Conservation (phyloP, 1,140 invertebrate species). For the Pachyrhynchus sulphureomaculatus region DNA sequence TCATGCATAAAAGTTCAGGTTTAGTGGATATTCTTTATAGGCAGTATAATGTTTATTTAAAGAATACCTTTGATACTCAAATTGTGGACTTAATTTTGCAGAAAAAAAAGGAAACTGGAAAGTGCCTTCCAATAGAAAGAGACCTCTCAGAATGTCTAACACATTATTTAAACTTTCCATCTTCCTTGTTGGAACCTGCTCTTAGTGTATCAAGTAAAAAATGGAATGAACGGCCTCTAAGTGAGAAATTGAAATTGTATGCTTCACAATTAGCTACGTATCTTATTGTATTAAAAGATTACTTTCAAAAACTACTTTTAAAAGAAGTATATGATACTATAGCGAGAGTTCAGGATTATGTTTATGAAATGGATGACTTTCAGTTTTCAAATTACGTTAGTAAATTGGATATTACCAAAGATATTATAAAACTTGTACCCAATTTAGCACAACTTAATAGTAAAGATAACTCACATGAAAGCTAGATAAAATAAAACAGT, state of each 20-base stretch:
- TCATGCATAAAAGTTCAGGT: slow-evolving; percentile 27
- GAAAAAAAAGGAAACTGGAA: slow-evolving; percentile 25
- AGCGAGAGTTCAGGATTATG: slow-evolving; percentile 23
- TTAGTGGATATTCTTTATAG: slow-evolving; percentile 29
- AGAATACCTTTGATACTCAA: slow-evolving; percentile 35
- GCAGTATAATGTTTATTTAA: slow-evolving; percentile 24
- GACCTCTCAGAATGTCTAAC: slow-evolving; percentile 25
- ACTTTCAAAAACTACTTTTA: slow-evolving; percentile 23
- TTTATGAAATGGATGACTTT: slow-evolving; percentile 24
- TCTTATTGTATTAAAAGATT: slow-evolving; percentile 28
- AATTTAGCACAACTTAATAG: neutral
- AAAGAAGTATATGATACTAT: slow-evolving; percentile 25
- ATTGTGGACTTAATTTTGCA: slow-evolving; percentile 31
- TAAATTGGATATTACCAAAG: slow-evolving; percentile 19
- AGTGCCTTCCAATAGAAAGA: slow-evolving; percentile 1
- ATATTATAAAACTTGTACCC: slow-evolving; percentile 27
- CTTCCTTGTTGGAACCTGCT: slow-evolving; percentile 21
- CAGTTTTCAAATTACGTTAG: slow-evolving; percentile 20
- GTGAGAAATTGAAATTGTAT: slow-evolving; percentile 25
- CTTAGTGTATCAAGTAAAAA: slow-evolving; percentile 6
- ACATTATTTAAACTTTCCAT: slow-evolving; percentile 32
- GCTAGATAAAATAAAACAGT: too few relatives aligned
- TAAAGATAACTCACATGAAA: too few relatives aligned
- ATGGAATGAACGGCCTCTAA: slow-evolving; percentile 28
- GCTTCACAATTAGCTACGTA: slow-evolving; percentile 30